Base-by-base conservation (phyloP, 2,113 vertebrate genomes). In the Leuciscus idus region DNA sequence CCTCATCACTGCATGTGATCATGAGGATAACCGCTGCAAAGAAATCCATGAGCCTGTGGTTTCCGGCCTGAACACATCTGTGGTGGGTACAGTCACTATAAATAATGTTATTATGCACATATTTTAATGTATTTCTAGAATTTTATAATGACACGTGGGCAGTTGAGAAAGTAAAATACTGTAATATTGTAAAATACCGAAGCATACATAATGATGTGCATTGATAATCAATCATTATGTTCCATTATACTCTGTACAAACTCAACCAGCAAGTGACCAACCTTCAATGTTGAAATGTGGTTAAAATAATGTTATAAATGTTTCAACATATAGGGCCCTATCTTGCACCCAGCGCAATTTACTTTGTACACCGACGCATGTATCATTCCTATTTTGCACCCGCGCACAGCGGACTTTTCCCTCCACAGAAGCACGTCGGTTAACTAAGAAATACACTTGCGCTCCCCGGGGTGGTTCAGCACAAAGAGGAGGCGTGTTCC, bases 51-150 rank as follows among this genome's bases (percentile, higher is more conserved):
- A 97, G 79, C 96, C 96, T 0, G 95, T 97, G 80, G 95, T 96
- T 91, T 97, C 96, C 0, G 96, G 97, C 86, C 95, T 98, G 87
- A 98, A 97, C 92, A 97, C 96, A 66, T 98, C 97, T 0, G 96
- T 98, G 95, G 97, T 97, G 84, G 94, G 96, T 88, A 43, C 52
- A 15, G 2, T 64, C 36, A 8, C 30, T 55, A 23, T 36, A 15
- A 28, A 59, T 23, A 28, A 72, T 48, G 64, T 23, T 11, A 19
- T 50, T 2, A 26, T 28, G 36, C 50, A 23, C 1, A 70, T 36
- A 10, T 70, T 23, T 70, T 21, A 23, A 70, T 39, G 33, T 21
- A 19, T 70, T 70, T 6, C 15, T 70, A 70, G 13, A 33, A 17
- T 30, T n/a, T 64, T 2, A 33, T 30, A 4, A 36, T 39, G 66